These are phyloP conservation scores for Mesoligia furuncula DNA, from an alignment of 2,888 invertebrate species.

Conservation along the genomic window DNA sequence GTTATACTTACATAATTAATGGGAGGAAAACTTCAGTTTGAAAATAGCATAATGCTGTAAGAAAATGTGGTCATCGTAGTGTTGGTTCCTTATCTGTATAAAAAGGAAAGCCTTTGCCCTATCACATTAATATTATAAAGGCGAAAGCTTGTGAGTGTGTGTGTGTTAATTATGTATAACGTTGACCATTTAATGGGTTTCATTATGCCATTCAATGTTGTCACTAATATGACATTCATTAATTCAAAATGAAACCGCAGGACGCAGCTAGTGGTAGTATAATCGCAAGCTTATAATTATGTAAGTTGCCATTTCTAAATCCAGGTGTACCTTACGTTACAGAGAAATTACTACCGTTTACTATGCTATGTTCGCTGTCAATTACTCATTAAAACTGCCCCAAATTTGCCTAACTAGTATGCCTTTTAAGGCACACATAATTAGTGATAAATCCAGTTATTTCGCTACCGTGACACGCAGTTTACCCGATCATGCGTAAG, in stretches of 20 bases:
- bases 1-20: background rate
- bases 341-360: conserved; percentile 16
- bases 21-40: background rate
- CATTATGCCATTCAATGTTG: too few species aligned
- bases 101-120: background rate
- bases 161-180: too few species aligned
- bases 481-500: conserved; percentile 49
- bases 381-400: conserved; percentile 33
- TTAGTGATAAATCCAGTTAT: conserved; percentile 59
- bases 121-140: too few species aligned
- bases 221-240: too few species aligned
- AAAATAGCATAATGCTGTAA: background rate
- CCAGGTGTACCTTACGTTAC: background rate
- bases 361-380: conserved; percentile 3
- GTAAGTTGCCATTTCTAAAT: conserved; percentile 18
- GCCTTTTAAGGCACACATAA: conserved; percentile 49
- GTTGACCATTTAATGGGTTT: too few species aligned
- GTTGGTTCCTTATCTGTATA: background rate
- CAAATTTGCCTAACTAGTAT: conserved; percentile 46
- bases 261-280: too few species aligned
- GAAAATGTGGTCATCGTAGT: background rate
- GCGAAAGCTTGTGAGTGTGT: too few species aligned
- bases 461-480: conserved; percentile 47
- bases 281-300: background rate
- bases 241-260: too few species aligned